These are phyloP conservation scores for Drosophila funebris DNA, from an alignment of 1,140 invertebrate genomes.

Conservation along the genomic window DNA sequence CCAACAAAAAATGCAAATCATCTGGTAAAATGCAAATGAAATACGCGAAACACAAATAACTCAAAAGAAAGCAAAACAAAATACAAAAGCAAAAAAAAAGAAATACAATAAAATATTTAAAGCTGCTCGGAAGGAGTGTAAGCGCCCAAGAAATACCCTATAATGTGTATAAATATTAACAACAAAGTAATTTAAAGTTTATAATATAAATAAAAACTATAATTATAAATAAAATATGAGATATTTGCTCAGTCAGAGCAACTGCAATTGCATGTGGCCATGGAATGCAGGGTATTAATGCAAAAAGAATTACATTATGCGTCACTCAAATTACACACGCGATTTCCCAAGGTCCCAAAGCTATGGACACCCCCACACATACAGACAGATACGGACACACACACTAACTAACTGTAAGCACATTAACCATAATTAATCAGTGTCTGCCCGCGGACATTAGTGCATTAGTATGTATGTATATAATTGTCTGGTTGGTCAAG, in stretches of 20 bases:
- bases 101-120: conserved; percentile 17
- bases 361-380: neutral
- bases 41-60: conserved; percentile 32
- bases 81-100: conserved; percentile 1
- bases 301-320: conserved; percentile 50
- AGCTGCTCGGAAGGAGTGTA: neutral
- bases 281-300: neutral
- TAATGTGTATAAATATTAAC: neutral
- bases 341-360: conserved; percentile 50
- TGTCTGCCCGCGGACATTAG: conserved; percentile 14
- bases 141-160: neutral
- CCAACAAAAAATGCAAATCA: conserved; percentile 58
- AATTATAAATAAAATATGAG: neutral
- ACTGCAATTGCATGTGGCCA: neutral
- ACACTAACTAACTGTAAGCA: conserved; percentile 11
- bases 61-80: conserved; percentile 27
- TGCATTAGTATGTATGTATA: neutral
- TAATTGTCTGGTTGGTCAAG: conserved; percentile 14
- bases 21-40: conserved; percentile 63
- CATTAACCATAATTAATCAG: conserved; percentile 71
- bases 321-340: conserved; percentile 66
- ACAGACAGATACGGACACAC: neutral
- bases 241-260: neutral
- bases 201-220: neutral
- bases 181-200: neutral